Percentiles rank a stretch among this genome's conserved stretches.
phyloP scores from a whole-genome alignment of 2,113 vertebrate genomes.

The Neodon shergylaensis region DNA sequence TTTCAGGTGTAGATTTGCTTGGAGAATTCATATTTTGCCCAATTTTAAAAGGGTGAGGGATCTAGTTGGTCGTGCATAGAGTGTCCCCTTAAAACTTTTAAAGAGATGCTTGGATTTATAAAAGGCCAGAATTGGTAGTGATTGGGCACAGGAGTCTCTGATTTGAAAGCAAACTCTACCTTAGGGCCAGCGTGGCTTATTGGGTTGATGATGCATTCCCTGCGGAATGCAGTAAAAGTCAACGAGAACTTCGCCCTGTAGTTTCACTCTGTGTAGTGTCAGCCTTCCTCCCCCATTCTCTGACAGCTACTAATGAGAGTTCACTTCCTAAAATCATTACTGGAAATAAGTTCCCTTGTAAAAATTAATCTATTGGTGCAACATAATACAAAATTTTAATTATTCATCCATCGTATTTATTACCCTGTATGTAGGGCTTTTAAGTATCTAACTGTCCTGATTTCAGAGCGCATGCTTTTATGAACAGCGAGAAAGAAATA shows the following conservation, averaged over 20 bases:
- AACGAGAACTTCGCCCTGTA: background rate
- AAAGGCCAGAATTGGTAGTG: background rate
- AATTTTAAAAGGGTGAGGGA: conserved; percentile 53
- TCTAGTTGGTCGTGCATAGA: background rate
- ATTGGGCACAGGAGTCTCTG: background rate
- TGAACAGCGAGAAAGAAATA: conserved; percentile 77
- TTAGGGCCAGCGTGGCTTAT: background rate
- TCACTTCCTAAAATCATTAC: conserved; percentile 81
- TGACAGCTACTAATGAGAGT: conserved; percentile 79
- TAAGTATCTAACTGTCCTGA: conserved; percentile 74
- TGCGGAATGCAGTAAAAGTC: background rate
- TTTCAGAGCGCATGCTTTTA: conserved; percentile 76
- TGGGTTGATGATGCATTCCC: conserved; percentile 4
- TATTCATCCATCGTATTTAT: conserved; percentile 86
- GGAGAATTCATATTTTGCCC: background rate
- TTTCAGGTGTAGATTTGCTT: conserved; percentile 47
- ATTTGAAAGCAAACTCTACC: background rate
- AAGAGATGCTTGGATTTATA: conserved; percentile 33
- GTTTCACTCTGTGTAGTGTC: background rate
- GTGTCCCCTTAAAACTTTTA: conserved; percentile 41
- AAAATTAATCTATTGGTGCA: conserved; percentile 82
- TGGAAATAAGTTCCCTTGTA: conserved; percentile 81
- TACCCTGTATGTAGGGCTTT: conserved; percentile 70
- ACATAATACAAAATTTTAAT: conserved; percentile 81
- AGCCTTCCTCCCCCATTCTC: conserved; percentile 17